These are phyloP conservation scores for Bolinopsis microptera DNA, from an alignment of 37 sponge, comb jelly and placozoan species.

Conservation along the genomic window DNA sequence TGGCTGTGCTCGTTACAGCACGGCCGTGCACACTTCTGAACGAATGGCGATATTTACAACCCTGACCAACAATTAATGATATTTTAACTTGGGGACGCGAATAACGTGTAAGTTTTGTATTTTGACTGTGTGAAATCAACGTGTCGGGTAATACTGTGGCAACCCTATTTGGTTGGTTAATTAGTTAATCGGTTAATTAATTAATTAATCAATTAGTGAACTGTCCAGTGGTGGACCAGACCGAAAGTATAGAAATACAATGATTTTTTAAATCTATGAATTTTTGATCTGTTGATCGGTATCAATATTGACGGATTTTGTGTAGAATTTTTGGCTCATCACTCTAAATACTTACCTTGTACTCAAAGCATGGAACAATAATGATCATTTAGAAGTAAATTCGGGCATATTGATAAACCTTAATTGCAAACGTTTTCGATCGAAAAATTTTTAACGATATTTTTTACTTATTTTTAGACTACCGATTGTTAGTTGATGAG, in stretches of 20 bases:
- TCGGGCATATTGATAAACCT: not conserved
- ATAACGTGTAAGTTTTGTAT: not conserved
- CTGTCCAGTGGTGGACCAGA: not conserved
- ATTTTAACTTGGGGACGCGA: not conserved
- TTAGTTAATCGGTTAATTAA: not conserved
- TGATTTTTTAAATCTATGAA: not conserved
- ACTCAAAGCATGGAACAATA: not conserved
- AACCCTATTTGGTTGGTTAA: not conserved
- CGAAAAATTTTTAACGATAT: not conserved
- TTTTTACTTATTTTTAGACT: not conserved
- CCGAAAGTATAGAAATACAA: not conserved
- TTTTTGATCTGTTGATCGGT: not conserved
- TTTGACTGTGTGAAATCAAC: not conserved
- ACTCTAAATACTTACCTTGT: not conserved
- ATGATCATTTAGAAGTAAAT: not conserved
- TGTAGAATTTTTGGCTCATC: not conserved
- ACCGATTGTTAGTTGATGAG: not conserved
- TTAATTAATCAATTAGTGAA: not conserved
- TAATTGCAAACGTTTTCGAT: not conserved
- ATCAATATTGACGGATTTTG: not conserved
- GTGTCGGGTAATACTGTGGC: too few species aligned
- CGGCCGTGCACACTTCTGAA: too few species aligned
- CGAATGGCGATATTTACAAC: not conserved
- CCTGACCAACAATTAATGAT: not conserved
- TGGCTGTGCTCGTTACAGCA: too few species aligned